These are phyloP conservation scores for Crambe crambe DNA, from an alignment of 37 sponge, comb jelly and placozoan species.

Conservation along the genomic window DNA sequence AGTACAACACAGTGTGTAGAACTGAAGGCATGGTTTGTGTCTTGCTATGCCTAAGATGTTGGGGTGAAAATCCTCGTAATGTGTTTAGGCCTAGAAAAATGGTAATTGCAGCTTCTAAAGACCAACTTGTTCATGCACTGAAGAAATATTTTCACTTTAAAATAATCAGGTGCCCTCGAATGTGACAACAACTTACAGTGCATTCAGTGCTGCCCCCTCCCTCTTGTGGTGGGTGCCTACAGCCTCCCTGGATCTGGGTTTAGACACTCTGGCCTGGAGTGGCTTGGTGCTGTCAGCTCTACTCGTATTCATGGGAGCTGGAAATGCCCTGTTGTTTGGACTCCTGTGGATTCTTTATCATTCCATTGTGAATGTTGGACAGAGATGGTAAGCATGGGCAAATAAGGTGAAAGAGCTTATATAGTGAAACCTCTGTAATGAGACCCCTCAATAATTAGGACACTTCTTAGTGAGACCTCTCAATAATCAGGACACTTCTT, in stretches of 20 bases:
- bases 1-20: too few species aligned
- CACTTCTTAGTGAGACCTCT: too few species aligned
- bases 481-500: too few species aligned
- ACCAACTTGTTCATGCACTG: too few species aligned
- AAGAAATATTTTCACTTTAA: background rate
- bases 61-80: too few species aligned
- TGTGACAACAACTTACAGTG: background rate
- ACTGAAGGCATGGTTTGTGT: too few species aligned
- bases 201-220: constrained; percentile 63
- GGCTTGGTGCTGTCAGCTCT: constrained; percentile 69
- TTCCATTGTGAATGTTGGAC: constrained; percentile 88
- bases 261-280: constrained; percentile 61
- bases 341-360: constrained; percentile 84
- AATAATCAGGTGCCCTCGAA: constrained; percentile 13
- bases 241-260: constrained; percentile 41
- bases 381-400: constrained; percentile 66
- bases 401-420: background rate
- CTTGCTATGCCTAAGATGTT: background rate
- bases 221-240: constrained; percentile 78
- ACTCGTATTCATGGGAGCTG: constrained; percentile 72
- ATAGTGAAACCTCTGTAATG: too few species aligned
- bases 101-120: too few species aligned
- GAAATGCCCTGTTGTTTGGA: constrained; percentile 78
- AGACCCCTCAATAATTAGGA: too few species aligned
- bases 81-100: too few species aligned